Conservation (phyloP, 1,140 invertebrate genomes). For the Metopolophium dirhodum region DNA sequence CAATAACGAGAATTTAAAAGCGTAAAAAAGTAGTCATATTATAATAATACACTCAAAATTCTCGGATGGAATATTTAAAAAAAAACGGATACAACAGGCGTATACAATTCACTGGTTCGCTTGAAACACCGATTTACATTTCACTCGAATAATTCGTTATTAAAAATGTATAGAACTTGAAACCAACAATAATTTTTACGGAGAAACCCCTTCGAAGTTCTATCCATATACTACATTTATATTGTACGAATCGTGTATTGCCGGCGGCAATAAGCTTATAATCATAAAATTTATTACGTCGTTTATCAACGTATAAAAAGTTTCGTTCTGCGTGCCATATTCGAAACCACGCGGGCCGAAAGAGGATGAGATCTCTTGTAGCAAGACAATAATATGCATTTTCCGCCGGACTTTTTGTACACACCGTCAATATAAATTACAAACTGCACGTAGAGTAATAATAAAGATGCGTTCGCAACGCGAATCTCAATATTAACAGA, state of each 20-base stretch:
- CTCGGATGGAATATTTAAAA: not conserved
- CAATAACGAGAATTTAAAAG: not conserved
- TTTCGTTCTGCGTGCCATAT: not conserved
- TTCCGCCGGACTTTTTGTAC: not conserved
- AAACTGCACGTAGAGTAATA: not conserved
- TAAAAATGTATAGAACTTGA: slow-evolving; percentile 9
- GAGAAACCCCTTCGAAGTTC: slow-evolving; percentile 20
- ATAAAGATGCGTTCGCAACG: not conserved
- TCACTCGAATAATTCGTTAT: not conserved
- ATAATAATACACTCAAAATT: not conserved
- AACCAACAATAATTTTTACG: slow-evolving; percentile 32
- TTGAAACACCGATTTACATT: not conserved
- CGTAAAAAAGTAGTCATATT: not conserved
- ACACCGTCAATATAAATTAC: not conserved
- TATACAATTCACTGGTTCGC: not conserved
- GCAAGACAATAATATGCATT: not conserved
- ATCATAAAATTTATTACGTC: slow-evolving; percentile 41
- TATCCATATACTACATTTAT: not conserved
- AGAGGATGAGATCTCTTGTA: no score
- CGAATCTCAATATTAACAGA: not conserved
- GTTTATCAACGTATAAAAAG: slow-evolving; percentile 43
- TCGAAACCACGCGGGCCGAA: not conserved
- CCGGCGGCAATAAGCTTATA: slow-evolving; percentile 34
- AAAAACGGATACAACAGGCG: no score
- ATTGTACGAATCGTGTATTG: not conserved